These are phyloP conservation scores for Eristalis pertinax DNA, from an alignment of 2,888 invertebrate species.

Conservation along the genomic window DNA sequence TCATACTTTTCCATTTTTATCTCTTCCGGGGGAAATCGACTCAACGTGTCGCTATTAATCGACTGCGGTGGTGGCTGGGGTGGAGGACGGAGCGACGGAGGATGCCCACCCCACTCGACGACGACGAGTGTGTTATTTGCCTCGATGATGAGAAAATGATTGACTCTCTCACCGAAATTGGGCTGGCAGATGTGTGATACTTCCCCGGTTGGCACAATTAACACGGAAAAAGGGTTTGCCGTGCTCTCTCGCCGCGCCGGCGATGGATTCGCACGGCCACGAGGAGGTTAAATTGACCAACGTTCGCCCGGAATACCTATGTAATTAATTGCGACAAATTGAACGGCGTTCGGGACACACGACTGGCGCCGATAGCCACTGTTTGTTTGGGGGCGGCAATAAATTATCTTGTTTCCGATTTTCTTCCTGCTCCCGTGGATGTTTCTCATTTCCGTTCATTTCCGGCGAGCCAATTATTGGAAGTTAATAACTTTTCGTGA, in stretches of 20 bases:
- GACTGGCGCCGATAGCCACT: conserved; percentile 72
- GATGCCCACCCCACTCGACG: conserved; percentile 27
- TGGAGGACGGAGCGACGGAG: background rate
- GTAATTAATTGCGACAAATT: conserved; percentile 81
- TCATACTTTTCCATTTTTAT: conserved; percentile 63
- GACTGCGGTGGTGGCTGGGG: conserved; percentile 11
- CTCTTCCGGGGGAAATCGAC: conserved; percentile 63
- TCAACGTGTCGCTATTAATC: conserved; percentile 48
- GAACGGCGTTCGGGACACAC: conserved; percentile 80
- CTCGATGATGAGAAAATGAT: conserved; percentile 67
- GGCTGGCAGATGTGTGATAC: conserved; percentile 52
- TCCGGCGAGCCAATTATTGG: conserved; percentile 56
- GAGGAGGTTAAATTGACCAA: conserved; percentile 66
- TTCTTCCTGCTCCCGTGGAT: conserved; percentile 16
- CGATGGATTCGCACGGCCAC: conserved; percentile 31
- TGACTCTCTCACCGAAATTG: conserved; percentile 47
- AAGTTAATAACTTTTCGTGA: conserved; percentile 71
- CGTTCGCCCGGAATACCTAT: conserved; percentile 73
- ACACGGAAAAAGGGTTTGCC: conserved; percentile 53
- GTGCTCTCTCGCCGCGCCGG: too few species aligned
- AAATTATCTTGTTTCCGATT: conserved; percentile 64
- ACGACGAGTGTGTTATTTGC: conserved; percentile 20
- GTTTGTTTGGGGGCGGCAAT: conserved; percentile 61
- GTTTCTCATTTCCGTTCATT: conserved; percentile 63
- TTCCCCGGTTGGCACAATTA: conserved; percentile 23